Evolutionary conservation across 2,113 vertebrate species (phyloP).

Genomic region (Noturus placidus): DNA sequence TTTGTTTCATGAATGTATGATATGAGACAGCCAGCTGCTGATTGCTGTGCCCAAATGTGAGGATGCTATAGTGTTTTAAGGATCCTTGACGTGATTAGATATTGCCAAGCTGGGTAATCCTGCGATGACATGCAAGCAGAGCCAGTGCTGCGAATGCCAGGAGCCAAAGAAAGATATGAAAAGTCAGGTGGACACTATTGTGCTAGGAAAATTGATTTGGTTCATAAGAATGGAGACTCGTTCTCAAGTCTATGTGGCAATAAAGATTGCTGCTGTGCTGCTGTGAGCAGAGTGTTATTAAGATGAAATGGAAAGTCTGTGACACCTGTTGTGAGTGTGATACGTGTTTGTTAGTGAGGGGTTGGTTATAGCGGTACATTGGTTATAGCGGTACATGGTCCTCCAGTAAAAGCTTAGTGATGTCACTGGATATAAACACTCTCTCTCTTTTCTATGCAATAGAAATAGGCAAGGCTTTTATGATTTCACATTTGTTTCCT

Average conservation of each 20-base stretch:
- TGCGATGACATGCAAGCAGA: slow-evolving; percentile 38
- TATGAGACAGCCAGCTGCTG: background rate
- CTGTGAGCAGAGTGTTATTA: slow-evolving; percentile 65
- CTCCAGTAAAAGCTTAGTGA: background rate
- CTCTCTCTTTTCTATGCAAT: background rate
- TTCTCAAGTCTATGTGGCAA: slow-evolving; percentile 43
- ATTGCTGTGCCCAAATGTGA: background rate
- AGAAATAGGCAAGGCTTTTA: background rate
- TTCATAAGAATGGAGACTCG: slow-evolving; percentile 56
- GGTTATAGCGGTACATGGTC: background rate
- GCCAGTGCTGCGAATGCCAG: slow-evolving; percentile 20
- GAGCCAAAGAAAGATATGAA: slow-evolving; percentile 55
- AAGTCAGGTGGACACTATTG: slow-evolving; percentile 65
- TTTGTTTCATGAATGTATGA: background rate
- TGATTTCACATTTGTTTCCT: background rate
- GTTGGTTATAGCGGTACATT: background rate
- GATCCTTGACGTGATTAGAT: slow-evolving; percentile 64
- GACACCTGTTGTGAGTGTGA: slow-evolving; percentile 9
- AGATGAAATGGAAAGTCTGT: slow-evolving; percentile 61
- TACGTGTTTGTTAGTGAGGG: slow-evolving; percentile 10
- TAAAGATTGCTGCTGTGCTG: slow-evolving; percentile 55
- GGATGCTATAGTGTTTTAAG: slow-evolving; percentile 43
- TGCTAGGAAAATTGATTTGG: slow-evolving; percentile 71
- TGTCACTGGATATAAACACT: background rate
- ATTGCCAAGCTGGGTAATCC: slow-evolving; percentile 40